These are phyloP conservation scores for Ptiloglossa arizonensis DNA, from an alignment of 1,140 invertebrate genomes.

Conservation along the genomic window DNA sequence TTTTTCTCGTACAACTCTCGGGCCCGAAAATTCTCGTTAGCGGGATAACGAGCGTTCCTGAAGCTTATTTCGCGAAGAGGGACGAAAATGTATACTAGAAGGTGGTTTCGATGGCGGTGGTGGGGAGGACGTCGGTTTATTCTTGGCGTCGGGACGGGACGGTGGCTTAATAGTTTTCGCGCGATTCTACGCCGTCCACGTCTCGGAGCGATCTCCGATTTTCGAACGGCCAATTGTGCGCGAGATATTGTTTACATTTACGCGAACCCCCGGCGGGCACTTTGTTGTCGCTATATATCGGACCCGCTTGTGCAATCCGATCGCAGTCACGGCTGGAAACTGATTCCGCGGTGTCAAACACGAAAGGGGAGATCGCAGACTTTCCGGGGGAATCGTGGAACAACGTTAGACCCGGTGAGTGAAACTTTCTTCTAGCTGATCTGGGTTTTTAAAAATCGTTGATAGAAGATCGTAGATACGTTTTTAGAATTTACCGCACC, in stretches of 20 bases:
- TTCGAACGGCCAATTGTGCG: conserved; percentile 51
- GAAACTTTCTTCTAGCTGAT: background rate
- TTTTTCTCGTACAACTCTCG: background rate
- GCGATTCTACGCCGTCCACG: conserved; percentile 59
- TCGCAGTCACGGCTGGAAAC: background rate
- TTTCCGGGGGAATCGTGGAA: background rate
- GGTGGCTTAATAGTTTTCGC: conserved; percentile 71
- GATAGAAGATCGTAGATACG: no score
- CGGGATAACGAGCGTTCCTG: conserved; percentile 8
- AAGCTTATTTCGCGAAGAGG: conserved; percentile 24
- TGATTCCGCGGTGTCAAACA: background rate
- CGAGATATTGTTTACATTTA: conserved; percentile 25
- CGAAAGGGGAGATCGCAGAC: background rate
- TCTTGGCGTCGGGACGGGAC: conserved; percentile 74
- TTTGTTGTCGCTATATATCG: background rate
- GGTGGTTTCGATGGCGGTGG: conserved; percentile 68
- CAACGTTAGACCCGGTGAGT: background rate
- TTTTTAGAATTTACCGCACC: no score
- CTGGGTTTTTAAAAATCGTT: no score
- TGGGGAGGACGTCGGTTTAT: conserved; percentile 74
- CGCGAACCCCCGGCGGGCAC: background rate
- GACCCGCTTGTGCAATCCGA: background rate
- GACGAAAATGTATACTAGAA: conserved; percentile 51
- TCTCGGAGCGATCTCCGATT: conserved; percentile 40
- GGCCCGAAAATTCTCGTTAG: background rate